These are phyloP conservation scores for Poecile atricapillus DNA, from an alignment of 2,113 vertebrate genomes.

Conservation along the genomic window DNA sequence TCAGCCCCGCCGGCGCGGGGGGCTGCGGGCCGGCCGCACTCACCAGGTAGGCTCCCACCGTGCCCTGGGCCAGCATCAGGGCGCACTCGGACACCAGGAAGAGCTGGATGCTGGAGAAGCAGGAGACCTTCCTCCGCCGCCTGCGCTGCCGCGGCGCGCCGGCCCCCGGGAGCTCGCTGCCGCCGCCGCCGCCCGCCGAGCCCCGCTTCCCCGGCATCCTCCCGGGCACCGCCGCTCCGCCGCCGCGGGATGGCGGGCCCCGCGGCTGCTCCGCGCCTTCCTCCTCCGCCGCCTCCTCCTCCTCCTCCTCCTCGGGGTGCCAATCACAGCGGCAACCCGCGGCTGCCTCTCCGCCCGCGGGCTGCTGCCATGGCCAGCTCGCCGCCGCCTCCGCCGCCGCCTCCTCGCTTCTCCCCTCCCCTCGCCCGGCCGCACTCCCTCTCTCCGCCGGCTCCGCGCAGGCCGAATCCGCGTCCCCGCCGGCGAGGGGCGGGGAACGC, in stretches of 20 bases:
- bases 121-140: constrained; percentile 81
- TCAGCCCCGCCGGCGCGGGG: neutral
- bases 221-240: neutral
- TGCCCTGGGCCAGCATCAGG: constrained; percentile 96
- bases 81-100: constrained; percentile 96
- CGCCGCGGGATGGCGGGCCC: neutral
- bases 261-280: neutral
- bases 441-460: neutral
- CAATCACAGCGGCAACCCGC: neutral
- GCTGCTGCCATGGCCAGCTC: neutral
- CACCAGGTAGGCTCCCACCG: constrained; percentile 97
- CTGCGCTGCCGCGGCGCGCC: constrained; percentile 75
- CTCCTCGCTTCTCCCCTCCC: neutral
- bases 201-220: neutral
- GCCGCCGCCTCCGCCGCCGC: neutral
- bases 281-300: neutral
- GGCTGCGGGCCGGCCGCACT: constrained; percentile 62
- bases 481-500: neutral
- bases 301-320: neutral
- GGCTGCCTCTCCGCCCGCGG: neutral
- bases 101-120: constrained; percentile 95
- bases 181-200: constrained; percentile 1
- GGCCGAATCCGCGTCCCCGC: neutral
- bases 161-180: constrained; percentile 70
- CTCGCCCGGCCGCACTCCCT: neutral